phyloP scores from a whole-genome alignment of 2,888 invertebrate genomes.

The Coremacera marginata region DNA sequence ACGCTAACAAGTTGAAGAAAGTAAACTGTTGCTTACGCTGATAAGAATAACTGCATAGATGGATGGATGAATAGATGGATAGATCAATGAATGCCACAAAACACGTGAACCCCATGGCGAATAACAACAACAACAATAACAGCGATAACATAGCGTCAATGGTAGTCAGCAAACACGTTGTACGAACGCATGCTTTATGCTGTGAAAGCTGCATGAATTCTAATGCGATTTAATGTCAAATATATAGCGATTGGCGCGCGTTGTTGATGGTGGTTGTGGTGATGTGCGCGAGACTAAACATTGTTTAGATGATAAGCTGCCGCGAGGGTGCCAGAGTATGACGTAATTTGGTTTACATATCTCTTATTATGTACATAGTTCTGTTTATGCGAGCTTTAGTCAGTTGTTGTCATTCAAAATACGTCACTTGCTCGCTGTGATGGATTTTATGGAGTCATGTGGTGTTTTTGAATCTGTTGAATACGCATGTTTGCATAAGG shows the following conservation, averaged over 20 bases:
- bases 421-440: not conserved
- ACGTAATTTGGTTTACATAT: not conserved
- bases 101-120: not conserved
- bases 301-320: not conserved
- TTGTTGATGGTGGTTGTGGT: not conserved
- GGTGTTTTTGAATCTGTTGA: not conserved
- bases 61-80: not conserved
- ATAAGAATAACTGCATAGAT: no score
- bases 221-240: not conserved
- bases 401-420: conserved; percentile 27
- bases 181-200: not conserved
- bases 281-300: not conserved
- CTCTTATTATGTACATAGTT: not conserved
- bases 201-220: not conserved
- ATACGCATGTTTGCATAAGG: not conserved
- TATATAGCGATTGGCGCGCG: conserved; percentile 4
- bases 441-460: not conserved
- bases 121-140: not conserved
- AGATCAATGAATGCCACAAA: not conserved
- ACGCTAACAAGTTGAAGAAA: not conserved
- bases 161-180: not conserved
- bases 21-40: not conserved
- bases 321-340: not conserved
- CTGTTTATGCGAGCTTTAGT: conserved; percentile 9
- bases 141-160: not conserved